Evolutionary conservation across 2,113 vertebrate species (phyloP), one percentile per base, ranked within the genome.

Genomic region (Dunckerocampus dactyliophorus): DNA sequence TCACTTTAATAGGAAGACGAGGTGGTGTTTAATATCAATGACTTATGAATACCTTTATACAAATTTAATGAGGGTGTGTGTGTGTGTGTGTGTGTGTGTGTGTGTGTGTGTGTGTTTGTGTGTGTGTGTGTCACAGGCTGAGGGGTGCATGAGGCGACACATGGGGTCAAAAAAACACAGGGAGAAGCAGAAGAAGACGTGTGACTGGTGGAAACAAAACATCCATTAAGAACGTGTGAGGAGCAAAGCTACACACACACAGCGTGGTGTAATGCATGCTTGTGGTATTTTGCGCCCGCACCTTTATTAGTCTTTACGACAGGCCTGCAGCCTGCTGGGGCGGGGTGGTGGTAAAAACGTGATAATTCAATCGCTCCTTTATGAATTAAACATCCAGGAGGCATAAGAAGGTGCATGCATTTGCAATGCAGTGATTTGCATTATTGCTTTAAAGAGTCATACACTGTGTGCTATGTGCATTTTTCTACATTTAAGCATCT

Each of bases 331-430:
- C 11, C 53, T 39, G 53, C 53, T 55, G 17, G 1, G 17, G 53
- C 6, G 31, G 31, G 7, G 31, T 34, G 31, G 31, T 34, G 53
- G 53, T 39, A 16, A 20, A n/a, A 56, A 56, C 34, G n/a, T 37
- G 19, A 20, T 56, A 56, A 56, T 56, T 56, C n/a, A 56, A 56
- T 56, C 34, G 15, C 54, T 56, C 11, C 54, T 56, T 56, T 56
- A 56, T 56, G 54, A 56, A 56, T 56, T 56, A 42, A 56, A 42
- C 54, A 56, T 56, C 54, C 54, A 21, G 37, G n/a, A 42, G 54
- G 54, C 19, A 21, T 42, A 43, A 56, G n/a, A 56, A 42, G 34
- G 34, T 19, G 31, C 54, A 42, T 15, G 54, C 19, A 21, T 39
- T 42, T n/a, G 21, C 37, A 56, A 56, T 56, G 28, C 20, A 56